Evolutionary conservation across 2,797 vertebrate species (phyloP).

Genomic region (Sciurus carolinensis): DNA sequence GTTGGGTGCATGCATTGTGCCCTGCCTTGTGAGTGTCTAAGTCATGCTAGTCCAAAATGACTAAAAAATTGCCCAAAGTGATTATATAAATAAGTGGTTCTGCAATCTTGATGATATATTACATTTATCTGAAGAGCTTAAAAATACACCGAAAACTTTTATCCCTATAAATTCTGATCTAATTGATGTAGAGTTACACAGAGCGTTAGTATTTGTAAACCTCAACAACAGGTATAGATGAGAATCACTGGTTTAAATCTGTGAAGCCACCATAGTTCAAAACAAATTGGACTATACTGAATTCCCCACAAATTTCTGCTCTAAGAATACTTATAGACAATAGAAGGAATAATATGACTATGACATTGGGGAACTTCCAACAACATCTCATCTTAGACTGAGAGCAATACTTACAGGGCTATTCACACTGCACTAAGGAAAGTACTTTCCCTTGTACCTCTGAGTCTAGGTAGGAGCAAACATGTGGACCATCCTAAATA

Average conservation of each 20-base stretch:
- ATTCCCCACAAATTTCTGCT: neutral
- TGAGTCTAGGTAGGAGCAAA: neutral
- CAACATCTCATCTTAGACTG: neutral
- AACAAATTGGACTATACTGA: constrained; percentile 11
- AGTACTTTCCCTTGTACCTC: neutral
- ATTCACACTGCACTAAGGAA: neutral
- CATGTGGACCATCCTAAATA: neutral
- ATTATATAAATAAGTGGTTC: neutral
- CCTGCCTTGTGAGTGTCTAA: constrained; percentile 26
- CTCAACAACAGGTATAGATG: neutral
- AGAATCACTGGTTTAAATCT: constrained; percentile 32
- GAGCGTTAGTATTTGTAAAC: neutral
- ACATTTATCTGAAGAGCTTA: neutral
- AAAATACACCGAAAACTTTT: neutral
- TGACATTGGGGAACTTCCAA: neutral
- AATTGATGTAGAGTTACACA: neutral
- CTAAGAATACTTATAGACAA: constrained; percentile 51
- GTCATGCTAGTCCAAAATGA: constrained; percentile 48
- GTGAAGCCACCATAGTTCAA: constrained; percentile 40
- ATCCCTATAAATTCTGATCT: neutral
- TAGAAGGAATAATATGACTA: neutral
- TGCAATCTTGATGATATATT: neutral
- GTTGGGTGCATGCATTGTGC: neutral
- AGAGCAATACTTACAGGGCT: neutral
- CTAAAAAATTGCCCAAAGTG: neutral